A percentile compares a stretch with the other conserved stretches of the same genome.
phyloP scores from a whole-genome alignment of 2,797 vertebrate genomes.

The Xiphophorus birchmanni region DNA sequence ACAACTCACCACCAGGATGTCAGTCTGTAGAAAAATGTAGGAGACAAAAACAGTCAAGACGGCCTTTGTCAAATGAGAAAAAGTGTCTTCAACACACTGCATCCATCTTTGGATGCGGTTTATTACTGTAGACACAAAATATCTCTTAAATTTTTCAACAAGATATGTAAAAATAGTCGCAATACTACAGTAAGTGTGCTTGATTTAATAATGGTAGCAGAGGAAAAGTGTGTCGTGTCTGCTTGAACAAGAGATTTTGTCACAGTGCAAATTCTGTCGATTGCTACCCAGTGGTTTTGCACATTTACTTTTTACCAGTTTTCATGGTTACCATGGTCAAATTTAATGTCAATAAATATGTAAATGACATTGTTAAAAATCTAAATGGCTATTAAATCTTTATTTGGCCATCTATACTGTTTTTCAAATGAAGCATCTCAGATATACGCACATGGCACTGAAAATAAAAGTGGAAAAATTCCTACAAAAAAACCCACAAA shows the following conservation, averaged over 20 bases:
- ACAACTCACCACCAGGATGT: constrained; percentile 94
- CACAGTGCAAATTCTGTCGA: not conserved
- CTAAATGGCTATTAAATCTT: too few relatives aligned
- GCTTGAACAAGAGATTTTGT: not conserved
- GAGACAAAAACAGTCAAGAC: constrained; percentile 2
- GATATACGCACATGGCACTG: not conserved
- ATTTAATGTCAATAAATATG: not conserved
- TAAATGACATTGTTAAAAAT: not conserved
- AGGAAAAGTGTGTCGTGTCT: not conserved
- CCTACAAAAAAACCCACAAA: not conserved
- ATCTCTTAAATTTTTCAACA: not conserved
- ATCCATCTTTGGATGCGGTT: not conserved
- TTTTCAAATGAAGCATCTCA: not conserved
- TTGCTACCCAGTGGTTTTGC: not conserved
- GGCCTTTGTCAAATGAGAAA: not conserved
- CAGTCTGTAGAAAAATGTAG: constrained; percentile 80
- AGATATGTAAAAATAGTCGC: not conserved
- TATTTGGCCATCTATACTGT: not conserved
- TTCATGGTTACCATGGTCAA: not conserved
- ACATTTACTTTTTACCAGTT: not conserved
- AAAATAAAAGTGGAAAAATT: not conserved
- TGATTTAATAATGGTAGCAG: not conserved
- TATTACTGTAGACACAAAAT: not conserved
- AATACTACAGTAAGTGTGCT: not conserved
- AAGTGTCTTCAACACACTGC: not conserved